Evolutionary conservation across 2,113 vertebrate genomes (phyloP), one percentile per base, ranked within the genome.

Genomic region (Pandion haliaetus): DNA sequence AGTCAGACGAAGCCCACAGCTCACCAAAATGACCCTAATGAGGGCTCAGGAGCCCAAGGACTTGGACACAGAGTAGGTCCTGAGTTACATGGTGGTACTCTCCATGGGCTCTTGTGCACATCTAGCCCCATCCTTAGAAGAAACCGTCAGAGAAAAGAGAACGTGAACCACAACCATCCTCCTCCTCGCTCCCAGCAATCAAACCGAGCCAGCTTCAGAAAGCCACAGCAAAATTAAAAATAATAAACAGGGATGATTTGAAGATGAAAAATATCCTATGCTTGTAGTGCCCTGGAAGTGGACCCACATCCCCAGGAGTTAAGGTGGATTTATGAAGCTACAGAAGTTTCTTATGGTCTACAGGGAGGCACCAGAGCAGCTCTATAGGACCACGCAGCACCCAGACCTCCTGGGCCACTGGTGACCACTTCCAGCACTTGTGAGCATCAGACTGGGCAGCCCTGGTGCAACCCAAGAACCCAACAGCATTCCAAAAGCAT

Each of bases 31-130:
- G 44, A 21, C 7, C 52, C 70, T 6, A 20, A 10, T 0, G 5
- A 6, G 1, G 5, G 16, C 16, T 14, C 0, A 0, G 54, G 72
- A 71, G 6, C 34, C 38, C 29, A 26, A 59, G 55, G 38, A 17
- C 44, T 31, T 3, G 13, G 59, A 70, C 38, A 12, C 1, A 4
- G 66, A 24, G 12, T 1, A 14, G 78, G 47, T 19, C 17, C 57
- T 1, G n/a, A 34, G 17, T 3, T 5, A 2, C 1, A 3, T 0
- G 4, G 34, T 2, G 25, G 20, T 11, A 55, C 6, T 47, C 14
- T 14, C 69, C 11, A 2, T 3, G 31, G 66, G 65, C 11, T 63
- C 38, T n/a, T 32, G 24, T 8, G 52, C 29, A 12, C 34, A 7
- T 6, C 11, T 2, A 50, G 26, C 31, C 52, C 20, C 57, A 7